A percentile compares a stretch with the other conserved stretches of the same genome.
These are phyloP conservation scores for Pectinophora gossypiella DNA, from an alignment of 1,140 invertebrate genomes.

Conservation along the genomic window DNA sequence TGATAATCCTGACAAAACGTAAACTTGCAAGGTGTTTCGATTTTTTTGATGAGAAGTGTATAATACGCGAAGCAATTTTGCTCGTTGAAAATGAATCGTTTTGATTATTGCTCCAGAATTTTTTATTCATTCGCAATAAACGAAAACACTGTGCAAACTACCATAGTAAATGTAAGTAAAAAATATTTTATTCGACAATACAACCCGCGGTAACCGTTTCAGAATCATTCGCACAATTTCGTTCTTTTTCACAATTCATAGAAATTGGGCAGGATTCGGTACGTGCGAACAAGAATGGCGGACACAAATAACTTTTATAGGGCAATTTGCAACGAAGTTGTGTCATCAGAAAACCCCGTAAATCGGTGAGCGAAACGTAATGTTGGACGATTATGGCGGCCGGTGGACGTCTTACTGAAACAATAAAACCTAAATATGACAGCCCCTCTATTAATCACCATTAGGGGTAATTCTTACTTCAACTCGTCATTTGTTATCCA, in stretches of 20 bases:
- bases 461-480: constrained; percentile 38
- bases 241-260: background rate
- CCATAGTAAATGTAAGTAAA: background rate
- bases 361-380: constrained; percentile 47
- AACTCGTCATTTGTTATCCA: constrained; percentile 34
- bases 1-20: too few relatives aligned
- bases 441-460: constrained; percentile 36
- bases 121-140: too few relatives aligned
- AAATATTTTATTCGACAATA: background rate
- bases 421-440: constrained; percentile 47
- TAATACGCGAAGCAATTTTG: too few relatives aligned
- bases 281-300: constrained; percentile 27
- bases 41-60: too few relatives aligned
- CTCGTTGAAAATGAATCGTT: too few relatives aligned
- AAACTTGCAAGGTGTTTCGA: too few relatives aligned
- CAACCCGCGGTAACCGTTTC: background rate
- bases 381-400: constrained; percentile 34
- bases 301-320: constrained; percentile 63
- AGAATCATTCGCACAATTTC: constrained; percentile 3
- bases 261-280: background rate
- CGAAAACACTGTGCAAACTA: background rate
- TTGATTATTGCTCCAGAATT: too few relatives aligned
- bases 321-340: constrained; percentile 52
- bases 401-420: constrained; percentile 28
- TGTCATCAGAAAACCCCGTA: constrained; percentile 54